phyloP scores from a whole-genome alignment of 1,140 invertebrate species.

The Brachionus manjavacas region DNA sequence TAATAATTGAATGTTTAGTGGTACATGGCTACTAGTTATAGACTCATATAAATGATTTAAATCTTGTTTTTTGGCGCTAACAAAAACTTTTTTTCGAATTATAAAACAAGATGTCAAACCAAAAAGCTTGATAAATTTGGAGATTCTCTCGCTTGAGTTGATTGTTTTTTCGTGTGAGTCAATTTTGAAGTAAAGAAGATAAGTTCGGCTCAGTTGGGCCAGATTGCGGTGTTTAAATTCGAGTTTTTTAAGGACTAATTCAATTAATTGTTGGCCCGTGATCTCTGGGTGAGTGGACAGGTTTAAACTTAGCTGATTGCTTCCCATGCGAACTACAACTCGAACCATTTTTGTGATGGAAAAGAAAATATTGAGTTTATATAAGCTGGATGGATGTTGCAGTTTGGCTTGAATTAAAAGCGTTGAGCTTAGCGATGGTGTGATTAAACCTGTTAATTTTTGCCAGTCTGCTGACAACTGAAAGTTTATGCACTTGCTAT shows the following conservation, averaged over 20 bases:
- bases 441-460: not conserved
- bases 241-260: not conserved
- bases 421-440: not conserved
- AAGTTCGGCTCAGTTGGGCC: not conserved
- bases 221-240: not conserved
- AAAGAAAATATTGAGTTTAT: not conserved
- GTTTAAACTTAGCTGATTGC: not conserved
- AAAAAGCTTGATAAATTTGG: not conserved
- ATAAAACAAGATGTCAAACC: not conserved
- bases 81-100: not conserved
- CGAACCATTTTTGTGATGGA: not conserved
- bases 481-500: conserved; percentile 19
- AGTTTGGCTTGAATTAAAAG: not conserved
- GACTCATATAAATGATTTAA: not conserved
- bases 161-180: not conserved
- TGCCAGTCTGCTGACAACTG: not conserved
- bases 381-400: not conserved
- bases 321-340: conserved; percentile 10
- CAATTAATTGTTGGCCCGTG: not conserved
- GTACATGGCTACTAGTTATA: not conserved
- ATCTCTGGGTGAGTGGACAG: not conserved
- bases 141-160: not conserved
- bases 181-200: not conserved
- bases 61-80: not conserved
- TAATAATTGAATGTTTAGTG: not conserved